Evolutionary conservation across 2,888 invertebrate genomes (phyloP), one percentile per base, ranked within the genome.

Genomic region (Caenorhabditis sinica): DNA sequence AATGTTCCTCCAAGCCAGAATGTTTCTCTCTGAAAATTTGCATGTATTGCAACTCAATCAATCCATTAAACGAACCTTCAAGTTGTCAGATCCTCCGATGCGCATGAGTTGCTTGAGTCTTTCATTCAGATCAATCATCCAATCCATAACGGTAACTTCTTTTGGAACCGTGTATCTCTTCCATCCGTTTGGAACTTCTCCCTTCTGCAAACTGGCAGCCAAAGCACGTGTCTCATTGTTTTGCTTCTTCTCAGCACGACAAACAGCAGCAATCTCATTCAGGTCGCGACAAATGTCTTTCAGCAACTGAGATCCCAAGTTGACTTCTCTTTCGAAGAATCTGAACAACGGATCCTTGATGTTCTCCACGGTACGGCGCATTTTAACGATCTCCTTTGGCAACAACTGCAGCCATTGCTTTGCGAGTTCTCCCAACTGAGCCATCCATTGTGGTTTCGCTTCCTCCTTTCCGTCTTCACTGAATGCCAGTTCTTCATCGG

Each of bases 301-400:
- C 89, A 99, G 94, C 81, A 99, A 94, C 90, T 95, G 95, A 0
- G 97, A 95, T 20, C 97, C 98, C 61, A 92, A 72, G 72, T 92
- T 92, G 60, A 94, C 97, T 84, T 92, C 92, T 75, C 99, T 95
- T 93, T 99, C 99, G 94, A 98, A 99, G 93, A 94, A 94, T 86
- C 99, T 95, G 93, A 98, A 99, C 92, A 99, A 94, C 5, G 99
- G 99, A 94, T 99, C 98, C 93, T 96, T 98, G 93, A 99, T 99
- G 93, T 98, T 99, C 93, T 99, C 98, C 43, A 97, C 96, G 0
- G 98, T 98, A 85, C 99, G 95, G 90, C 96, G 96, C 89, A 99
- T 94, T 0, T 96, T 96, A 93, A 91, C 90, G 75, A 94, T 79
- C 23, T 84, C 76, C 86, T 94, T 93, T 2, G 98, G 99, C 90